Percentiles rank a stretch among this genome's conserved stretches.
Conservation (phyloP, 2,113 vertebrate species). For the Zapornia atra region DNA sequence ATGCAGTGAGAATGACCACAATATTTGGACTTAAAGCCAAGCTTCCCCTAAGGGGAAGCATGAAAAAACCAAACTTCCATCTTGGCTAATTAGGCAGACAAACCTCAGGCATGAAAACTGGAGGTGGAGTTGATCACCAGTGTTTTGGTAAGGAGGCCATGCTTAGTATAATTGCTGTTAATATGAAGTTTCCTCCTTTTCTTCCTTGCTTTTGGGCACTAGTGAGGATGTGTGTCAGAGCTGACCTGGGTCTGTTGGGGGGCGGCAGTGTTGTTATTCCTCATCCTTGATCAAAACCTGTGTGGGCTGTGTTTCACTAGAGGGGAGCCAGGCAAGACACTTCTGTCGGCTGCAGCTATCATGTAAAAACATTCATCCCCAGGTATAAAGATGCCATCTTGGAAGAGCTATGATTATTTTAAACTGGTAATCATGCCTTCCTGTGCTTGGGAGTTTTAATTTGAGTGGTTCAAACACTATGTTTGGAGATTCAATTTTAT, state of each 20-base stretch:
- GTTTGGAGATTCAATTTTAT: background rate
- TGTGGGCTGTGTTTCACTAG: background rate
- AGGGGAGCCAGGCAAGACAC: background rate
- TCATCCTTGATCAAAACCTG: background rate
- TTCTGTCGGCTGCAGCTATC: background rate
- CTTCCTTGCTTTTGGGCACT: background rate
- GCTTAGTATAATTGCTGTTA: background rate
- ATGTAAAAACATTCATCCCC: background rate
- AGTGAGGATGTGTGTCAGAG: background rate
- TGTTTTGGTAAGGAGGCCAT: background rate
- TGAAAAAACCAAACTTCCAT: background rate
- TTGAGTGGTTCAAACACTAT: background rate
- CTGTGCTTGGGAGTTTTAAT: background rate
- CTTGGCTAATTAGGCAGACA: constrained; percentile 26
- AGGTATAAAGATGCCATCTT: background rate
- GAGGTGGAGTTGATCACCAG: background rate
- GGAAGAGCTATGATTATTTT: background rate
- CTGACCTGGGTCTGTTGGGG: background rate
- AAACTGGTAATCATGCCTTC: background rate
- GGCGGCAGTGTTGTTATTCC: background rate
- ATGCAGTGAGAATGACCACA: background rate
- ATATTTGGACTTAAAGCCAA: constrained; percentile 1
- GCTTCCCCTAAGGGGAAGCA: background rate
- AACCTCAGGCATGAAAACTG: constrained; percentile 31
- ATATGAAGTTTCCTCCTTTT: background rate